These are phyloP conservation scores for Saguinus imperator DNA, from an alignment of 2,113 vertebrate genomes.

Conservation along the genomic window DNA sequence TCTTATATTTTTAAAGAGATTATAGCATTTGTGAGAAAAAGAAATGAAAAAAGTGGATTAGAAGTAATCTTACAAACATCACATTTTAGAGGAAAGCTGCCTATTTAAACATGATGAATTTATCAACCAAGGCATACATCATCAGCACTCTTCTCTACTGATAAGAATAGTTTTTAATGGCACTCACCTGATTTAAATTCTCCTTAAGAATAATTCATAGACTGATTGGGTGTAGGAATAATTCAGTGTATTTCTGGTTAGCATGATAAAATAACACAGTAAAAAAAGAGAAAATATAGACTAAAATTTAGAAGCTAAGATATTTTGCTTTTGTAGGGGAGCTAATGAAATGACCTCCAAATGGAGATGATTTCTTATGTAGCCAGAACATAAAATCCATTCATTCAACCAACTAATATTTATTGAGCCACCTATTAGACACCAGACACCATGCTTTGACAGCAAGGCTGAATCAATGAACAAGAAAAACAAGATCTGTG, in stretches of 20 bases:
- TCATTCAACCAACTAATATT: not conserved
- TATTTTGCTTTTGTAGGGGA: not conserved
- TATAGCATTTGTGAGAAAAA: not conserved
- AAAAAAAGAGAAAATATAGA: not conserved
- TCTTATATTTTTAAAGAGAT: not conserved
- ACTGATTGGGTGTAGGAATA: not conserved
- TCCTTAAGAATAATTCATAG: not conserved
- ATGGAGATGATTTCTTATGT: not conserved
- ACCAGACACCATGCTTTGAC: not conserved
- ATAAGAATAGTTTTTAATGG: not conserved
- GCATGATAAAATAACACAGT: not conserved
- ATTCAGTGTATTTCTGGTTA: not conserved
- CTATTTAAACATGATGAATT: not conserved
- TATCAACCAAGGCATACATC: not conserved
- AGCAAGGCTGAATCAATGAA: not conserved
- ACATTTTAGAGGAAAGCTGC: not conserved
- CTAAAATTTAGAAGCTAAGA: not conserved
- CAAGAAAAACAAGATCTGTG: not conserved
- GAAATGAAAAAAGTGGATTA: not conserved
- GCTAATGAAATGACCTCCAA: not conserved
- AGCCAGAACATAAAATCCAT: not conserved
- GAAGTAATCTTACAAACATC: not conserved
- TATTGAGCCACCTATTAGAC: not conserved
- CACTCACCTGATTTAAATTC: not conserved
- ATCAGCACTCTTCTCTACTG: not conserved